A percentile compares a stretch with the other conserved stretches of the same genome.
Evolutionary conservation across 2,888 invertebrate species (phyloP).

Genomic region (Cephalotes varians): DNA sequence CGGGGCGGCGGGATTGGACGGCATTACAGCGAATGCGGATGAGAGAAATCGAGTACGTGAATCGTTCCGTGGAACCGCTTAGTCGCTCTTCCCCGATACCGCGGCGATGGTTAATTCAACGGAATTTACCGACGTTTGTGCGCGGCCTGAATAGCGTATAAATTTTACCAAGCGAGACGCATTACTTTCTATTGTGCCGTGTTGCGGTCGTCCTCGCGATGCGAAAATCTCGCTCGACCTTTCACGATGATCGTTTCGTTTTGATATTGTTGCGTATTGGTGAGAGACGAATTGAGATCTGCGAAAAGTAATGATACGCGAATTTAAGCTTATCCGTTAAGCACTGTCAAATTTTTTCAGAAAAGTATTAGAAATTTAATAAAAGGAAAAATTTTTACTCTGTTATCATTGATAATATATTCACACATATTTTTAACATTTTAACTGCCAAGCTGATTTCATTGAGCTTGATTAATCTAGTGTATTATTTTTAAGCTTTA

Average conservation of each 20-base stretch:
- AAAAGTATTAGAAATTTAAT: not conserved
- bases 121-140: conserved; percentile 56
- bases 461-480: too few relatives aligned
- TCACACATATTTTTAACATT: not conserved
- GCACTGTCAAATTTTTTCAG: not conserved
- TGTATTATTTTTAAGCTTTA: too few relatives aligned
- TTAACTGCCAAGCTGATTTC: too few relatives aligned
- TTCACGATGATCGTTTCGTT: conserved; percentile 33
- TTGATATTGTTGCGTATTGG: conserved; percentile 24
- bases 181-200: conserved; percentile 56
- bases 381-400: not conserved
- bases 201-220: conserved; percentile 50
- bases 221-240: conserved; percentile 50
- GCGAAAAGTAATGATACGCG: not conserved
- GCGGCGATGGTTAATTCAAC: conserved; percentile 54
- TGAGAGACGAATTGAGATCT: not conserved
- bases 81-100: conserved; percentile 54
- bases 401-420: not conserved
- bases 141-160: conserved; percentile 54
- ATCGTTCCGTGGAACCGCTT: conserved; percentile 56
- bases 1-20: conserved; percentile 32
- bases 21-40: conserved; percentile 52
- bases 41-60: conserved; percentile 54
- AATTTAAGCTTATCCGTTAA: conserved; percentile 5
- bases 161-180: conserved; percentile 55